Percentiles rank a stretch among this genome's conserved stretches.
phyloP scores from a whole-genome alignment of 2,797 vertebrate genomes.

The Sebastes matsubarae region DNA sequence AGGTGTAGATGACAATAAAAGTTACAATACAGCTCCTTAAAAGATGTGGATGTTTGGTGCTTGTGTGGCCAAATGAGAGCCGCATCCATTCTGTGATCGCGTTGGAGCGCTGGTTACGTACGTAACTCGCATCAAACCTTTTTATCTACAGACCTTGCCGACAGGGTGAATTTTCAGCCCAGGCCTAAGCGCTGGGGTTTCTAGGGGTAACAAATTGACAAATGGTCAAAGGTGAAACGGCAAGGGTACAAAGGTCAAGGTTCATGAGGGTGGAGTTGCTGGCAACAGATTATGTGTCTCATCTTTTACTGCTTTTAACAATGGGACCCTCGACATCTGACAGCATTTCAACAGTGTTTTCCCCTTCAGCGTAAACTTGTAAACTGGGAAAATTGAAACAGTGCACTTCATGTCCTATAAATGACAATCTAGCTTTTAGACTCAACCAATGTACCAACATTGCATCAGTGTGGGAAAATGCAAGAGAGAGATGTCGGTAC shows the following conservation, averaged over 20 bases:
- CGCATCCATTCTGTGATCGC: background rate
- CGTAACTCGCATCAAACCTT: conserved; percentile 14
- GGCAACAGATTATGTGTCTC: conserved; percentile 81
- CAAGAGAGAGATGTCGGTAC: conserved; percentile 85
- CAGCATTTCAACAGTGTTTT: conserved; percentile 87
- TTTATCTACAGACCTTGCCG: conserved; percentile 55
- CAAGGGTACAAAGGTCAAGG: conserved; percentile 57
- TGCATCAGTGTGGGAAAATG: conserved; percentile 66
- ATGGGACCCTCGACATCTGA: conserved; percentile 83
- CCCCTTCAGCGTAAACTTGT: conserved; percentile 93
- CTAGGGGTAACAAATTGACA: conserved; percentile 59
- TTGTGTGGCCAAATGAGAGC: conserved; percentile 14
- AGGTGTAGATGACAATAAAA: conserved; percentile 4
- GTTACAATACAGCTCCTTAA: conserved; percentile 15
- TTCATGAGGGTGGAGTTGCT: conserved; percentile 87
- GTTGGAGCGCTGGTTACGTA: background rate
- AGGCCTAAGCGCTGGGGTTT: conserved; percentile 79
- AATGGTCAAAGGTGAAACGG: conserved; percentile 67
- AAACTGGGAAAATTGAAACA: conserved; percentile 99
- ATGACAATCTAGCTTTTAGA: conserved; percentile 91
- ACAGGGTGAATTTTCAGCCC: conserved; percentile 80
- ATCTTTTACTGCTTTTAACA: conserved; percentile 81
- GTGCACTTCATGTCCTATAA: conserved; percentile 97
- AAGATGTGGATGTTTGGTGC: background rate
- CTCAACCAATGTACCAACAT: conserved; percentile 89